Evolutionary conservation across 53 echinoderm and acorn worm genomes (phyloP).

Genomic region (Henricia sp.): DNA sequence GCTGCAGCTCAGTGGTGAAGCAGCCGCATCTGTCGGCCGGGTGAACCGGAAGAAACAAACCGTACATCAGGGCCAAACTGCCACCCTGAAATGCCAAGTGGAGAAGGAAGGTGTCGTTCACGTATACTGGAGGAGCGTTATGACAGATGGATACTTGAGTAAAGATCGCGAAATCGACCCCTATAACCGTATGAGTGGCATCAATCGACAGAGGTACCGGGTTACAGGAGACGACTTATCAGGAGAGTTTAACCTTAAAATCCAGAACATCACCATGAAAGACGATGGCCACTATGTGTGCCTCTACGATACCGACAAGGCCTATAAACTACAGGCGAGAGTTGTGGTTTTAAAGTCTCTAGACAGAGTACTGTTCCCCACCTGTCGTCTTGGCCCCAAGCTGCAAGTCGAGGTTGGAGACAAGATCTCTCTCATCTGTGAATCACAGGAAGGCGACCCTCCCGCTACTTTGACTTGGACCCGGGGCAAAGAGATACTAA

Average conservation of each 20-base stretch:
- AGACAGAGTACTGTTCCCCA: constrained; percentile 59
- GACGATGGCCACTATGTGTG: constrained; percentile 77
- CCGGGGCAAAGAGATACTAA: constrained; percentile 37
- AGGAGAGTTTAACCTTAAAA: constrained; percentile 78
- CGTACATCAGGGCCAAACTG: constrained; percentile 68
- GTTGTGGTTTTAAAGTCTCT: constrained; percentile 69
- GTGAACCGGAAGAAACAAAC: constrained; percentile 30
- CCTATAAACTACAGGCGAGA: constrained; percentile 60
- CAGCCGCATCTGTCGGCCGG: too few species aligned
- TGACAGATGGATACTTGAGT: constrained; percentile 63
- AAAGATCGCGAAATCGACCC: constrained; percentile 67
- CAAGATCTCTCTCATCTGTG: constrained; percentile 74
- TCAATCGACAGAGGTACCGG: constrained; percentile 25
- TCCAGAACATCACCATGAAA: constrained; percentile 47
- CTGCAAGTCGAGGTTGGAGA: constrained; percentile 66
- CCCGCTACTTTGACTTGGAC: constrained; percentile 80
- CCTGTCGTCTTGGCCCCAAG: constrained; percentile 60
- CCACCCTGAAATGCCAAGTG: constrained; percentile 70
- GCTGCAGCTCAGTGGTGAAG: too few species aligned
- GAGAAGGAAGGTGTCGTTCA: constrained; percentile 59
- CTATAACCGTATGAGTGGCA: constrained; percentile 45
- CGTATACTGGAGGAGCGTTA: constrained; percentile 79
- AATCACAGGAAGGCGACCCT: constrained; percentile 79
- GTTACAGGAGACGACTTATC: constrained; percentile 66
- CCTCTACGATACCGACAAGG: constrained; percentile 46